Conservation (phyloP, 2,888 invertebrate genomes). For the Eilema caniola region DNA sequence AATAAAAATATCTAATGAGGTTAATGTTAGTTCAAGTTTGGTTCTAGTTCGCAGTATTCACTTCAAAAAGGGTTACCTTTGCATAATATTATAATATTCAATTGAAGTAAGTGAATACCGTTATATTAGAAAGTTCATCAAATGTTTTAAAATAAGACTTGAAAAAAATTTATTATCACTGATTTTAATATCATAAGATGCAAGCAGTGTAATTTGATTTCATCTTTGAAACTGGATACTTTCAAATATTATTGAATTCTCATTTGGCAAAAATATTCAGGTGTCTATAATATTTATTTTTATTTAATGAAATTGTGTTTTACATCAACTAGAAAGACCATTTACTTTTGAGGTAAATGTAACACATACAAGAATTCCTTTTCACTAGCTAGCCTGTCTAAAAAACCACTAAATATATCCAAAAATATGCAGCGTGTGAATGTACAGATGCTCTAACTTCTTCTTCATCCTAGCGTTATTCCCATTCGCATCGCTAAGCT, state of each 20-base stretch:
- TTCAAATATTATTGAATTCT: too few species aligned
- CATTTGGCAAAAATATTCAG: background rate
- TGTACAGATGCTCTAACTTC: too few species aligned
- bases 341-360: background rate
- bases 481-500: too few species aligned
- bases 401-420: too few species aligned
- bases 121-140: background rate
- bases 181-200: background rate
- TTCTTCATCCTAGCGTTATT: too few species aligned
- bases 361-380: background rate
- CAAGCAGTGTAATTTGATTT: background rate
- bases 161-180: background rate
- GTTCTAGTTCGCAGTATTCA: background rate
- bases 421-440: background rate
- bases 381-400: background rate
- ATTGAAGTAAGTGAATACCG: background rate
- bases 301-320: background rate
- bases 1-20: background rate
- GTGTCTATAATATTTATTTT: background rate
- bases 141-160: background rate
- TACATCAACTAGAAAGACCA: background rate
- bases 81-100: too few species aligned
- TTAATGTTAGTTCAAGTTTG: background rate
- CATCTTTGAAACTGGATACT: background rate
- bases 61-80: too few species aligned